Conservation (phyloP, 2,113 vertebrate species). For the Etheostoma spectabile region DNA sequence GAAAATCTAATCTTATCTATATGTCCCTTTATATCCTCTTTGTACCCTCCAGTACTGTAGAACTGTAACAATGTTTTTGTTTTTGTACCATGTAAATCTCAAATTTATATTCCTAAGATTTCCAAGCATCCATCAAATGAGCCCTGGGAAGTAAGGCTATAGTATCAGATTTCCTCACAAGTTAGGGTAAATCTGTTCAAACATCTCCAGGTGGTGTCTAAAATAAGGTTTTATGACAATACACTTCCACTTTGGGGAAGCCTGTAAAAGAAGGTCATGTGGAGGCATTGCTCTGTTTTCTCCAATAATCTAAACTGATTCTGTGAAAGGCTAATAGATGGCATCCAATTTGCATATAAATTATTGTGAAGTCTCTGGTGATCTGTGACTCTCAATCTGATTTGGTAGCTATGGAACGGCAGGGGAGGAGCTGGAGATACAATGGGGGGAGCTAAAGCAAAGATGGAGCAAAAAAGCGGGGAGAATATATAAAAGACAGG, state of each 20-base stretch:
- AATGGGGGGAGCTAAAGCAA: neutral
- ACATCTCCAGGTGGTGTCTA: constrained; percentile 52
- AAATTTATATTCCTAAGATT: constrained; percentile 28
- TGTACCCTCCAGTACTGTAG: neutral
- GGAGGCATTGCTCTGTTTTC: constrained; percentile 68
- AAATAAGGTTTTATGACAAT: constrained; percentile 51
- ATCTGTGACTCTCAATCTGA: constrained; percentile 76
- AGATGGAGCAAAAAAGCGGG: neutral
- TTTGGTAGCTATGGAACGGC: constrained; percentile 57
- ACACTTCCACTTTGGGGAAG: constrained; percentile 29
- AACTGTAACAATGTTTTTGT: rapidly evolving
- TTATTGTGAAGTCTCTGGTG: constrained; percentile 78
- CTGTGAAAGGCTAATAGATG: constrained; percentile 84
- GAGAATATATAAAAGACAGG: constrained; percentile 6
- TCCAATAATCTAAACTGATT: constrained; percentile 78
- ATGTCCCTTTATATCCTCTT: neutral
- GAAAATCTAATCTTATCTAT: neutral
- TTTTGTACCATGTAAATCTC: neutral
- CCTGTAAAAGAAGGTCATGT: constrained; percentile 63
- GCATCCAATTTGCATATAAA: constrained; percentile 85
- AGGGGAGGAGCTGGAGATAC: constrained; percentile 42
- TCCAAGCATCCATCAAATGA: constrained; percentile 53
- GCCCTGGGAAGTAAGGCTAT: constrained; percentile 11
- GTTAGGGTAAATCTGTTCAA: constrained; percentile 60
- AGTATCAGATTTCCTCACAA: constrained; percentile 39